Evolutionary conservation across 2,888 invertebrate genomes (phyloP), one percentile per base, ranked within the genome.

Genomic region (Ecdyonurus torrentis): DNA sequence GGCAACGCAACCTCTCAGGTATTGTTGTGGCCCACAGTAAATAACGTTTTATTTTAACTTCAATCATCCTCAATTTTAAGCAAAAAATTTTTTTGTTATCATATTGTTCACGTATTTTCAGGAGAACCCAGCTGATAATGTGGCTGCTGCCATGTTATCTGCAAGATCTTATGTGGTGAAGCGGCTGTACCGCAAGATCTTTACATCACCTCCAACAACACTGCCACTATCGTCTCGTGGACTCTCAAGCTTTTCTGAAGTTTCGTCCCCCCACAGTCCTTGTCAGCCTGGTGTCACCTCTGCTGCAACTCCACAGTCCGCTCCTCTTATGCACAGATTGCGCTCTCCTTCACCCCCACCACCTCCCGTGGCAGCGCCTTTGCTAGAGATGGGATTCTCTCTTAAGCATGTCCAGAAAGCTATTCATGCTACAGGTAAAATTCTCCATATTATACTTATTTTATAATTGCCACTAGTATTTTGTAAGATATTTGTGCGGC

Each of bases 361-460:
- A 19, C 78, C 79, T 1, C 77, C 80, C 1, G 75, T 81, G 23
- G 79, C 79, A 1, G 73, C 76, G 1, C 80, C 81, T 7, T 72
- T 83, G 22, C 71, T 82, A 61, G 83, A 83, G 71, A 83, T 83
- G 83, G 83, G 83, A 55, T 84, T 84, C 70, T 74, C 77, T 15
- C 70, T 79, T 37, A 72, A 75, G 53, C 82, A 82, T 67, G 80
- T 83, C 62, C 73, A 79, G 67, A 77, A 76, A 68, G 83, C 83
- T 1, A 74, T 83, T 55, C 71, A 72, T 64, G 78, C 79, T n/a
- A 78, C 80, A 59, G 79, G 80, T 76, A 67, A 71, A 20, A 10
- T 18, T 19, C 20, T 20, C 24, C 24, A 10, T 18, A 58, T 7
- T 23, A 19, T 58, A 20, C 1, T 7, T 19, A 58, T n/a, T 7